Percentiles rank a stretch among this genome's conserved stretches.
Conservation (phyloP, 2,113 vertebrate species). For the Cynocephalus volans region DNA sequence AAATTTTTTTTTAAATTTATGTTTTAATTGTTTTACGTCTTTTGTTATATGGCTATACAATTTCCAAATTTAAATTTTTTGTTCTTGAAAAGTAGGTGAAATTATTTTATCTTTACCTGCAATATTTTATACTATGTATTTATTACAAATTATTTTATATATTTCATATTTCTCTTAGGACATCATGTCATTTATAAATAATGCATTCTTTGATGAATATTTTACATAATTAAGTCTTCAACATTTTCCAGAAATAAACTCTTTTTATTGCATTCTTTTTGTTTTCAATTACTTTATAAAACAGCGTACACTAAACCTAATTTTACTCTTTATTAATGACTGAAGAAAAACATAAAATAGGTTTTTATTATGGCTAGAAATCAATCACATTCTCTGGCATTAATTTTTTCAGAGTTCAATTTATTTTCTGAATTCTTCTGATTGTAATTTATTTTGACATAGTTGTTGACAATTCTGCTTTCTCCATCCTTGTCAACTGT, state of each 20-base stretch:
- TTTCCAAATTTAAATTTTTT: conserved; percentile 9
- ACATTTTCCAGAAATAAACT: conserved; percentile 52
- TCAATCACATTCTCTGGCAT: neutral
- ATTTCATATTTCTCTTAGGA: neutral
- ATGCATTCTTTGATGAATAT: neutral
- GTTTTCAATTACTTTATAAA: conserved; percentile 52
- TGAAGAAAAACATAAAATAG: neutral
- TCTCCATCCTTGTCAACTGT: neutral
- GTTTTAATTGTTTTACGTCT: conserved; percentile 16
- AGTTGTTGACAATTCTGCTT: neutral
- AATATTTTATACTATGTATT: neutral
- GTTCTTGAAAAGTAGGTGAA: neutral
- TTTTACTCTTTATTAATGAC: conserved; percentile 60
- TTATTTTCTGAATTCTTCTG: conserved; percentile 31
- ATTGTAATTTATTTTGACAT: neutral
- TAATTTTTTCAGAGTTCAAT: conserved; percentile 54
- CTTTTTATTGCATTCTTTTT: neutral
- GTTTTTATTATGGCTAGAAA: neutral
- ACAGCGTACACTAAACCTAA: neutral
- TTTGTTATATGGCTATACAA: neutral
- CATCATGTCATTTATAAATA: conserved; percentile 16
- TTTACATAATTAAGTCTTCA: neutral
- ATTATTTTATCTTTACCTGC: neutral
- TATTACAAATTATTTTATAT: neutral
- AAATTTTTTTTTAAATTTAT: no score